Percentiles rank a stretch among this genome's conserved stretches.
These are phyloP conservation scores for Thunnus albacares DNA, from an alignment of 2,797 vertebrate species.

Conservation along the genomic window DNA sequence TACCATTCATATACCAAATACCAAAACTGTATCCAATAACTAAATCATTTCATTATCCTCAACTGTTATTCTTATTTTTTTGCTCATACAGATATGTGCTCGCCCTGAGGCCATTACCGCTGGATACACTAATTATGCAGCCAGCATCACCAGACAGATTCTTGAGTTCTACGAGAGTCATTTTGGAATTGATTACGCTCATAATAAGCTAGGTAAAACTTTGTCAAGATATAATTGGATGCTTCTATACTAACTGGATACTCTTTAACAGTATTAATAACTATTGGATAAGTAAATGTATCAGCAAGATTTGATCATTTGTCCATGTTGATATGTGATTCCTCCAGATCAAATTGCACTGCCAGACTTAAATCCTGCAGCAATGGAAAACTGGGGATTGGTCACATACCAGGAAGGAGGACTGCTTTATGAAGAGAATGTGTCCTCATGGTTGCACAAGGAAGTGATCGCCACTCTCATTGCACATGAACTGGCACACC, in stretches of 20 bases:
- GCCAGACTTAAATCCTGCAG: conserved; percentile 72
- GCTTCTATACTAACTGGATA: neutral
- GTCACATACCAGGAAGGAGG: conserved; percentile 80
- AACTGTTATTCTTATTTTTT: neutral
- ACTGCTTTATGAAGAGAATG: conserved; percentile 76
- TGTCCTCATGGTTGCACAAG: conserved; percentile 73
- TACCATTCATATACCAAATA: neutral
- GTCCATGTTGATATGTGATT: neutral
- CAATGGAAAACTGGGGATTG: conserved; percentile 88
- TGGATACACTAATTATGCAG: conserved; percentile 68
- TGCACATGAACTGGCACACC: conserved; percentile 87
- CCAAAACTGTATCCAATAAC: neutral
- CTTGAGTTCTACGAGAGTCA: conserved; percentile 64
- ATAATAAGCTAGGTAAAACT: conserved; percentile 75
- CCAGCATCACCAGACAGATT: conserved; percentile 59
- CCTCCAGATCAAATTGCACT: conserved; percentile 85
- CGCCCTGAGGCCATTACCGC: conserved; percentile 65
- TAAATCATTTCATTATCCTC: neutral
- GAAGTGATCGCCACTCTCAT: conserved; percentile 66
- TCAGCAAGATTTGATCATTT: neutral
- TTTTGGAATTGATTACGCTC: conserved; percentile 57
- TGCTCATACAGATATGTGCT: conserved; percentile 70
- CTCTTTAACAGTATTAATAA: neutral
- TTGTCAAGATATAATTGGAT: neutral
- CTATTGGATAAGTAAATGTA: neutral